phyloP scores from a whole-genome alignment of 2,113 vertebrate genomes.

The Orcinus orca region DNA sequence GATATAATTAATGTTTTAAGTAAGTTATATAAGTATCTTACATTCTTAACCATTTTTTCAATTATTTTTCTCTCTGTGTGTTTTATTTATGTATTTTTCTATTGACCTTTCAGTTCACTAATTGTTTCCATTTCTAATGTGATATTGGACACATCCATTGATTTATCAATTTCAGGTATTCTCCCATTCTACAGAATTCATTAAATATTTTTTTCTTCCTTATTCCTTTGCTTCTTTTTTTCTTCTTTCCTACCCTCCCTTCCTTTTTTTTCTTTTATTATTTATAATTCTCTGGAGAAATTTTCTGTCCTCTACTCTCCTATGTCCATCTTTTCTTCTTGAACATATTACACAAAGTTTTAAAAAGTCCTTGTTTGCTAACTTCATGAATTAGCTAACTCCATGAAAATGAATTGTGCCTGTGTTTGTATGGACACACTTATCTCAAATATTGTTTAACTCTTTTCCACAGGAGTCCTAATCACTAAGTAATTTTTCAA shows the following conservation, averaged over 20 bases:
- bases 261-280: background rate
- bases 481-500: background rate
- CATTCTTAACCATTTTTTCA: background rate
- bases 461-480: background rate
- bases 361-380: background rate
- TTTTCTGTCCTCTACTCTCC: background rate
- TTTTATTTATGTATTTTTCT: background rate
- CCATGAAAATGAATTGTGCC: background rate
- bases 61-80: background rate
- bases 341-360: background rate
- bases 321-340: background rate
- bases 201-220: background rate
- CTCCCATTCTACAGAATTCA: background rate
- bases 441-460: background rate
- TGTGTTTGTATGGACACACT: background rate
- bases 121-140: background rate
- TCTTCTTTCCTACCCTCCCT: background rate
- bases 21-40: background rate
- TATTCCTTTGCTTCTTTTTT: background rate
- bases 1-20: background rate
- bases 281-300: background rate
- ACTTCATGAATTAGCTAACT: background rate
- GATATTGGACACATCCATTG: background rate
- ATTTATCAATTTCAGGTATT: background rate
- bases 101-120: background rate